These are phyloP conservation scores for Pogonomyrmex californicus DNA, from an alignment of 1,140 invertebrate genomes.

Conservation along the genomic window DNA sequence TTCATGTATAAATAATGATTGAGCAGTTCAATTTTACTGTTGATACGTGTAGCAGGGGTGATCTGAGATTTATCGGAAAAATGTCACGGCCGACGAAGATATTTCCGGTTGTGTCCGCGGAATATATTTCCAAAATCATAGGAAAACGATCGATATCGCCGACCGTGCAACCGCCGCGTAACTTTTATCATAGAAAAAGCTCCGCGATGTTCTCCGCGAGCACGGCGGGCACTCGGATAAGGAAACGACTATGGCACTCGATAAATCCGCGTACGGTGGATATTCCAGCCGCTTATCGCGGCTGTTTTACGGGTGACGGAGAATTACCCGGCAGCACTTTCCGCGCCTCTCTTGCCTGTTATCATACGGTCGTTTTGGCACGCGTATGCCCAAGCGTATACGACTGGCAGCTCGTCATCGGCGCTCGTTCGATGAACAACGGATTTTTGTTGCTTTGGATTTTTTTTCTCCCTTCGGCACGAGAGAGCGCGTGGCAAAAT, in stretches of 20 bases:
- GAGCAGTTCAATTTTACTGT: constrained; percentile 8
- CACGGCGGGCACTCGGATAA: constrained; percentile 3
- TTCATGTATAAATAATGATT: constrained; percentile 18
- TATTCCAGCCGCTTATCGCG: constrained; percentile 31
- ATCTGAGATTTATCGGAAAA: constrained; percentile 41
- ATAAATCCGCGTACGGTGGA: background rate
- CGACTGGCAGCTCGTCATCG: background rate
- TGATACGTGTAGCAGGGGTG: background rate
- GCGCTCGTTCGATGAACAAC: background rate
- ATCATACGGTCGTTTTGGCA: constrained; percentile 15
- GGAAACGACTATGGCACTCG: constrained; percentile 5
- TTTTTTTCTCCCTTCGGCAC: background rate
- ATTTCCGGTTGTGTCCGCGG: constrained; percentile 14
- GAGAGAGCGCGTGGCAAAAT: background rate
- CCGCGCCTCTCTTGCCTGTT: background rate
- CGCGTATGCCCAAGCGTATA: background rate
- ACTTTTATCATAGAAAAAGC: constrained; percentile 4
- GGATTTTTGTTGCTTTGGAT: background rate
- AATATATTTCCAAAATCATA: constrained; percentile 16
- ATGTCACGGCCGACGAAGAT: constrained; percentile 4
- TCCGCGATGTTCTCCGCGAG: background rate
- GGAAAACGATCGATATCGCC: background rate
- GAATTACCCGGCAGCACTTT: constrained; percentile 28
- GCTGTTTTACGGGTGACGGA: constrained; percentile 29
- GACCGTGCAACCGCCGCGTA: background rate